These are phyloP conservation scores for Julus scandinavius DNA, from an alignment of 2,888 invertebrate species.

Conservation along the genomic window DNA sequence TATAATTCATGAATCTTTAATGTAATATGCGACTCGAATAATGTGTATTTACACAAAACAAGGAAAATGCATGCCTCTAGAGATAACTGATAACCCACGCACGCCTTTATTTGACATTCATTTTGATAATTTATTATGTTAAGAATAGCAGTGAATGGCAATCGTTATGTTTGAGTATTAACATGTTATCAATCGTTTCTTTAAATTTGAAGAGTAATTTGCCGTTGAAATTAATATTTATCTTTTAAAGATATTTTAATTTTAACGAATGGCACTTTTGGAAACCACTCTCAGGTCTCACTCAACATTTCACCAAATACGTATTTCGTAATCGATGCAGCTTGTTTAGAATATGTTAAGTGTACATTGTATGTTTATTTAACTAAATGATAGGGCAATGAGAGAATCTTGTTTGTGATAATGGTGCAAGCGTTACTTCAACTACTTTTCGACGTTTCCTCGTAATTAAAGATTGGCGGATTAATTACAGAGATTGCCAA, in stretches of 20 bases:
- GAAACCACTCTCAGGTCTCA: not conserved
- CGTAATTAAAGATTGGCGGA: conserved; percentile 33
- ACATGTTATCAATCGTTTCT: not conserved
- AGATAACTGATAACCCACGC: conserved; percentile 15
- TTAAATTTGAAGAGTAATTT: not conserved
- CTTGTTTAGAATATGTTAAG: too few species aligned
- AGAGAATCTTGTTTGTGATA: not conserved
- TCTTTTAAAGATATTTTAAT: not conserved
- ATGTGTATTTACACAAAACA: conserved; percentile 3
- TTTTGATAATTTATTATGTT: not conserved
- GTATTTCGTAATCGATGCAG: too few species aligned
- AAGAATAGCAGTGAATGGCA: not conserved
- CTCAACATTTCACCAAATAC: not conserved
- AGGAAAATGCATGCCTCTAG: not conserved
- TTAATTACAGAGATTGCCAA: conserved; percentile 5
- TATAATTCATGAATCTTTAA: conserved; percentile 6
- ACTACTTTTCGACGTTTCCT: not conserved
- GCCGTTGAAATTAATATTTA: not conserved
- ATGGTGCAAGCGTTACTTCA: not conserved
- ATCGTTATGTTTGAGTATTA: not conserved
- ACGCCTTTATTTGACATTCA: not conserved
- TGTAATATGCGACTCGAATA: not conserved
- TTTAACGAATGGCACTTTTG: not conserved
- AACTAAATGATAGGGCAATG: not conserved
- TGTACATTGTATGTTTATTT: not conserved